Conservation (phyloP, 1,140 invertebrate genomes). For the Anastatus disparis region DNA sequence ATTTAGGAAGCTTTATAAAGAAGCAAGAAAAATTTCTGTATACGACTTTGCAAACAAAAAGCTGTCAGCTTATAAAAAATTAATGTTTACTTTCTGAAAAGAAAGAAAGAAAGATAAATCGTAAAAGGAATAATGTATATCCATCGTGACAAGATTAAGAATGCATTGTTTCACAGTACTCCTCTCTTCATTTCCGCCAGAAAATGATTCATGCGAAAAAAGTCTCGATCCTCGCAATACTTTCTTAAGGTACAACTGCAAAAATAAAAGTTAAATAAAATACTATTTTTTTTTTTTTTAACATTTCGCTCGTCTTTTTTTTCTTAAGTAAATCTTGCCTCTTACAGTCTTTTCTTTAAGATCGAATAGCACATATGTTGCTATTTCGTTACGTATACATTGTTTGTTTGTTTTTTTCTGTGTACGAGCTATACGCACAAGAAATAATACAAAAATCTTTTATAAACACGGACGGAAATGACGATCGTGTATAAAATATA, state of each 20-base stretch:
- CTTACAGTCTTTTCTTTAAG: not conserved
- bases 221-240: not conserved
- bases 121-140: not conserved
- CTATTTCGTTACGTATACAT: not conserved
- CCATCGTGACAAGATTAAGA: not conserved
- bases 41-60: too few species aligned
- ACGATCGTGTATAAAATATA: not conserved
- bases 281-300: too few species aligned
- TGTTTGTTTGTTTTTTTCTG: too few species aligned
- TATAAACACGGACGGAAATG: constrained; percentile 18
- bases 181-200: too few species aligned
- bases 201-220: not conserved
- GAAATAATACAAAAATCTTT: not conserved
- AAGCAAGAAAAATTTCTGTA: too few species aligned
- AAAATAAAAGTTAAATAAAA: too few species aligned
- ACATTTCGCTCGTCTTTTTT: too few species aligned
- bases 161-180: not conserved
- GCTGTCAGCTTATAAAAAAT: too few species aligned
- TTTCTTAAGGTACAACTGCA: not conserved
- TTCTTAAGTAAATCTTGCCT: not conserved
- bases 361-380: too few species aligned
- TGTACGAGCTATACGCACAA: too few species aligned
- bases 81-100: too few species aligned
- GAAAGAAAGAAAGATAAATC: not conserved
- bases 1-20: too few species aligned